Base-by-base conservation (phyloP, 2,888 invertebrate genomes). In the Zaprionus obscuricornis region DNA sequence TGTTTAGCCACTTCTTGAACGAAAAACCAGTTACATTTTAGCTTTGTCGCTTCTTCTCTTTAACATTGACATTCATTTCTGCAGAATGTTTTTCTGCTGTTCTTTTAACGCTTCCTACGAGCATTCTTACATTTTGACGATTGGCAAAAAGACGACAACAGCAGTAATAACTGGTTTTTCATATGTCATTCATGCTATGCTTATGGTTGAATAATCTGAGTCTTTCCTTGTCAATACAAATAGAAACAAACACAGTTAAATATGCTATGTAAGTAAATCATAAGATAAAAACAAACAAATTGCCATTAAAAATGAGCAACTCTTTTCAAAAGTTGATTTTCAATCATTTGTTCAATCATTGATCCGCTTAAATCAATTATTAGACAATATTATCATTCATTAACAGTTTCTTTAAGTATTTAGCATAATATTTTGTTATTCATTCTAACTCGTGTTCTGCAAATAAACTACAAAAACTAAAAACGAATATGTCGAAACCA, bases 401-500 rank as follows among this genome's bases (percentile, higher is more conserved):
- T 46, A 65, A 57, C 20, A 3, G 24, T 20, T 14, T 39, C 17
- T 31, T 11, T 6, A 36, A 37, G 18, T 22, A 7, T 22, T 22
- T 22, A 22, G 22, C 22, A 22, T 22, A 22, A 22, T 22, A 5
- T 5, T 22, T n/a, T n/a, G n/a, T n/a, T n/a, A n/a, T n/a, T n/a
- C n/a, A n/a, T n/a, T n/a, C n/a, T n/a, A n/a, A n/a, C n/a, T n/a
- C 33, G 24, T 22, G 10, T 37, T 27, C 36, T 36, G 17, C 3
- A n/a, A 14, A 13, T 11, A 1, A 16, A 6, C 8, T 46, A 24
- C 2, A 17, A 29, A 20, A 24, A 51, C 24, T 34, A 33, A 31
- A 29, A 3, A 24, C 22, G 24, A 1, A 24, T n/a, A 26, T 27
- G 31, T 27, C 17, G 7, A 62, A 84, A 72, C 82, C 60, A 85